Base-by-base conservation (phyloP, 2,113 vertebrate species). In the Tachuris rubrigastra region DNA sequence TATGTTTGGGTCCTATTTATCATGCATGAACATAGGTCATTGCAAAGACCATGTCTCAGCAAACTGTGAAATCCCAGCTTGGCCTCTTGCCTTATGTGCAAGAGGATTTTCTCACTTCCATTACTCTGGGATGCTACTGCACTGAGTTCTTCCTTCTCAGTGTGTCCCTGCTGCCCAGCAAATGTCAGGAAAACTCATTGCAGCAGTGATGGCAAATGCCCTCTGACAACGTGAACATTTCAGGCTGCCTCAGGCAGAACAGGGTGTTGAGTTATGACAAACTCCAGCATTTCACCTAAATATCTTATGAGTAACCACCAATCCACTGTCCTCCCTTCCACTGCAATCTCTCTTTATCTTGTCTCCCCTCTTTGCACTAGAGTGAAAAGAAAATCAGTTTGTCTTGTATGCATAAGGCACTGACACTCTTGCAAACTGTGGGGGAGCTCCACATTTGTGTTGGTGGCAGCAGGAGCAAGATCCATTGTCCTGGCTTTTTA, bases 101-200 rank as follows among this genome's bases (percentile, higher is more conserved):
- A 71, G 79, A 92, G 66, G 77, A 89, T 94, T 94, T 92, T 87
- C 95, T 93, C 96, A 80, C 62, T 93, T 77, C 76, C 42, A n/a
- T 69, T 0, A 14, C 88, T 84, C 62, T 1, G 0, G 94, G 84
- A 89, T 72, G 72, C 62, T 90, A 68, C 85, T 33, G 47, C 68
- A 5, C 30, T 7, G 79, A 74, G 52, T 49, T 86, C 31, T 84
- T 90, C 68, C 79, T 84, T 37, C 73, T 37, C 79, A 56, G 42
- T 2, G 27, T 80, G 50, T 12, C 73, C 3, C 3, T 35, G 65
- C 44, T 90, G 10, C 49, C 72, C 83, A 80, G 79, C 27, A 59
- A 80, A 37, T 2, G 33, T 37, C 84, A 89, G 77, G 73, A 78
- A 55, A 87, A 41, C 52, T 93, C 80, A 56, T n/a, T 2, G 7